phyloP scores from a whole-genome alignment of 1,140 invertebrate species.

The Eupeodes corollae region DNA sequence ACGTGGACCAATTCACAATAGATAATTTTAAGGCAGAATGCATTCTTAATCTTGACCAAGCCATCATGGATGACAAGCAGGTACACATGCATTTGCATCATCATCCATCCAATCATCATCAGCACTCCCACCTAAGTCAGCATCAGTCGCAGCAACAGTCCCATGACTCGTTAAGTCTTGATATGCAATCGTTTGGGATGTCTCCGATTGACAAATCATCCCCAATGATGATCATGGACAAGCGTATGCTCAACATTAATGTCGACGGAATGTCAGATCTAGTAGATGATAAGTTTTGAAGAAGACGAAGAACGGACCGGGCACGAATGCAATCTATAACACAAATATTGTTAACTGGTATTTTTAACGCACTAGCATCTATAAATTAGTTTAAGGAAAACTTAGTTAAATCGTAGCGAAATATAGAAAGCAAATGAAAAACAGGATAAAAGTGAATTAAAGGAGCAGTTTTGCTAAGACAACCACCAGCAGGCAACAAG shows the following conservation, averaged over 20 bases:
- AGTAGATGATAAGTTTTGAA: slow-evolving; percentile 12
- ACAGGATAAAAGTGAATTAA: too few relatives aligned
- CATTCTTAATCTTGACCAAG: slow-evolving; percentile 31
- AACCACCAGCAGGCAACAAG: too few relatives aligned
- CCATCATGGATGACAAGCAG: slow-evolving; percentile 13
- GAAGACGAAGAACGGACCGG: not conserved
- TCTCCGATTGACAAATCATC: slow-evolving; percentile 2
- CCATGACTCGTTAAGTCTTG: slow-evolving; percentile 19
- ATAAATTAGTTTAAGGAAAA: too few relatives aligned
- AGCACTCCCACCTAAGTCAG: not conserved
- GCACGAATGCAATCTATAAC: too few relatives aligned
- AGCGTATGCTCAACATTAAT: slow-evolving; percentile 25
- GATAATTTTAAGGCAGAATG: slow-evolving; percentile 35
- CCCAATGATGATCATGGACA: slow-evolving; percentile 27
- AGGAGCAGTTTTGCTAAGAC: too few relatives aligned
- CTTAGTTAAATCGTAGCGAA: too few relatives aligned
- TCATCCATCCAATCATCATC: not conserved
- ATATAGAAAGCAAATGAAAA: too few relatives aligned
- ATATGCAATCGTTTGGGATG: slow-evolving; percentile 8
- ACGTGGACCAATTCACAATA: slow-evolving; percentile 35
- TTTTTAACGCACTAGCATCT: too few relatives aligned
- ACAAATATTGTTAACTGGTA: too few relatives aligned
- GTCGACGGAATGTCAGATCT: slow-evolving; percentile 25
- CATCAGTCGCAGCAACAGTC: not conserved
- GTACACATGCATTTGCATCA: slow-evolving; percentile 1